phyloP scores from a whole-genome alignment of 2,888 invertebrate species.

The Lepidochitona cinerea region DNA sequence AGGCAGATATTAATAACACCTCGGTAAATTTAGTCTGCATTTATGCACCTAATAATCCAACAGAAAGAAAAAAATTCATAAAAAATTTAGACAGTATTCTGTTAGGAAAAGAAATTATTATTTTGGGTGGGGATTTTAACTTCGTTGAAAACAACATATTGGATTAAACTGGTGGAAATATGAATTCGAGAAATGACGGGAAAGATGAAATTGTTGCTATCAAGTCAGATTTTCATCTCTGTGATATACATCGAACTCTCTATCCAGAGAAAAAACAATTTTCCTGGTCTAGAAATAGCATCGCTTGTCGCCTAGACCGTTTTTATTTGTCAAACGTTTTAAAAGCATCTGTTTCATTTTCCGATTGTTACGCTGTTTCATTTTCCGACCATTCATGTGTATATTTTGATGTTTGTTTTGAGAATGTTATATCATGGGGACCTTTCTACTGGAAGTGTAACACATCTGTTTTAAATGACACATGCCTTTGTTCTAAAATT shows the following conservation, averaged over 20 bases:
- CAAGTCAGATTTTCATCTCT: not conserved
- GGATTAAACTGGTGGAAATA: not conserved
- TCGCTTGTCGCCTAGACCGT: too few relatives aligned
- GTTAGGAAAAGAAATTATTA: not conserved
- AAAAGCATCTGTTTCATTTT: not conserved
- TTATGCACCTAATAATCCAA: not conserved
- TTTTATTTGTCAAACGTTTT: not conserved
- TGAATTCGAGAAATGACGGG: not conserved
- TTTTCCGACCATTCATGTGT: slow-evolving; percentile 1
- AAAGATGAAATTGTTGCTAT: not conserved
- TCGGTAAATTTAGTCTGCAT: not conserved
- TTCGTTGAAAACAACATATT: too few relatives aligned
- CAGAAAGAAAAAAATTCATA: not conserved
- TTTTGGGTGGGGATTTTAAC: not conserved
- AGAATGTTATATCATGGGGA: not conserved
- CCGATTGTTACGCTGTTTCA: not conserved
- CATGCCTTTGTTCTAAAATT: not conserved
- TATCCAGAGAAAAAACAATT: not conserved
- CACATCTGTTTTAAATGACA: not conserved
- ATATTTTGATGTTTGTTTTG: not conserved
- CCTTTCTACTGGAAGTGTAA: not conserved
- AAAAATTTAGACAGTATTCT: not conserved
- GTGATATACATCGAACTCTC: not conserved
- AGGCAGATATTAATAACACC: not conserved
- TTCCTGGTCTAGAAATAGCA: not conserved